Base-by-base conservation (phyloP, 2,888 invertebrate genomes). In the Griposia aprilina region DNA sequence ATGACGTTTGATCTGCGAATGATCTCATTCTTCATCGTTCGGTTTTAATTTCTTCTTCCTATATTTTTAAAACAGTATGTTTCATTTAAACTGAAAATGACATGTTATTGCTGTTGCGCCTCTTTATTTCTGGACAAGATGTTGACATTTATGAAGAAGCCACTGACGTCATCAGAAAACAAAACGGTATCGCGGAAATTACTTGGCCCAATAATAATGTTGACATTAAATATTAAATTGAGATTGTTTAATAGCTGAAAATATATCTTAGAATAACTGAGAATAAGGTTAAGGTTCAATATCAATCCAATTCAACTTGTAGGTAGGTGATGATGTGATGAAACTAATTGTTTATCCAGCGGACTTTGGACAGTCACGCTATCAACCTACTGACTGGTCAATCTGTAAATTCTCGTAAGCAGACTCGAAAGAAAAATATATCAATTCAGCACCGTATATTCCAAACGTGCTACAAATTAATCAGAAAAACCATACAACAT, bases 61-160 rank as follows among this genome's bases (percentile, higher is more conserved):
- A 55, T 63, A 68, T 63, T 66, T 67, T 63, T 62, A 59, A 72
- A 70, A 36, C 72, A 36, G 36, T 48, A 63, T 79, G 78, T 72
- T 82, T 79, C 66, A 75, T 87, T 78, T 79, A 59, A 85, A 78
- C 68, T 55, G 26, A 59, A 76, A 55, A 77, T 76, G 71, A 69
- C 60, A 72, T 74, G 55, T 80, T 80, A 76, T 84, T 79, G 72
- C 70, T 17, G 59, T 41, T 62, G 41, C 30, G 73, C 57, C 67
- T 45, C 73, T 76, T 74, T 66, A 76, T 74, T 62, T 75, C 30
- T 60, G 36, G 50, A 55, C 74, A 30, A 60, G 57, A 78, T 55
- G 78, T 70, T 87, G 80, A 73, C 67, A 70, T 76, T 59, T 72
- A 70, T 62, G 59, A 66, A 72, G 59, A 68, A 71, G 26, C 23